Percentiles rank a stretch among this genome's conserved stretches.
These are phyloP conservation scores for Chymomyza costata DNA, from an alignment of 1,140 invertebrate genomes.

Conservation along the genomic window DNA sequence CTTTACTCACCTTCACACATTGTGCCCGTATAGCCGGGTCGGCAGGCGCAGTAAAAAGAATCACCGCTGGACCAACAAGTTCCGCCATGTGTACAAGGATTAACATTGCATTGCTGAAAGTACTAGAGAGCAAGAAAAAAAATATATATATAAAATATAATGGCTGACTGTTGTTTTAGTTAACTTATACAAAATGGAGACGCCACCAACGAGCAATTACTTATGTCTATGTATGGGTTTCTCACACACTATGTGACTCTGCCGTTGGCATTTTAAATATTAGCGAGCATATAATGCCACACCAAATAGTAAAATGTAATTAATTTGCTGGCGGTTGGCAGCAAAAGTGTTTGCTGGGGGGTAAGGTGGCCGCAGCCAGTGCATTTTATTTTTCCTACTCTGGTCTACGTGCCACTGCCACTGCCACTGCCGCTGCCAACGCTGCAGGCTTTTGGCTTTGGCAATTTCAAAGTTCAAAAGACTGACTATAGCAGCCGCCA, in stretches of 20 bases:
- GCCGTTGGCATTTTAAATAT: constrained; percentile 49
- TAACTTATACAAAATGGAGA: not conserved
- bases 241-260: not conserved
- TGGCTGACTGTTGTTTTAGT: constrained; percentile 15
- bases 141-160: too few species aligned
- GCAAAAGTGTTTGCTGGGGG: constrained; percentile 31
- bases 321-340: constrained; percentile 50
- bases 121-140: constrained; percentile 60
- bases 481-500: too few species aligned
- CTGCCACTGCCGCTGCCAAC: constrained; percentile 7
- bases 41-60: constrained; percentile 85
- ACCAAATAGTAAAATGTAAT: constrained; percentile 61
- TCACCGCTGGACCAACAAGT: constrained; percentile 86
- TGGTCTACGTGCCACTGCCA: not conserved
- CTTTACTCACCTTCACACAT: constrained; percentile 81
- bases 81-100: constrained; percentile 85
- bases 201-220: constrained; percentile 32
- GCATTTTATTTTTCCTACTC: constrained; percentile 4
- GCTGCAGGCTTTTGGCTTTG: not conserved
- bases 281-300: constrained; percentile 32
- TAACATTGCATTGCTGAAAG: constrained; percentile 82
- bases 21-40: constrained; percentile 84
- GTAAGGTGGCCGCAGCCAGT: constrained; percentile 4
- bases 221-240: not conserved
- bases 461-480: too few species aligned